Conservation (phyloP, 2,113 vertebrate genomes). For the Nannobrachium achirus region DNA sequence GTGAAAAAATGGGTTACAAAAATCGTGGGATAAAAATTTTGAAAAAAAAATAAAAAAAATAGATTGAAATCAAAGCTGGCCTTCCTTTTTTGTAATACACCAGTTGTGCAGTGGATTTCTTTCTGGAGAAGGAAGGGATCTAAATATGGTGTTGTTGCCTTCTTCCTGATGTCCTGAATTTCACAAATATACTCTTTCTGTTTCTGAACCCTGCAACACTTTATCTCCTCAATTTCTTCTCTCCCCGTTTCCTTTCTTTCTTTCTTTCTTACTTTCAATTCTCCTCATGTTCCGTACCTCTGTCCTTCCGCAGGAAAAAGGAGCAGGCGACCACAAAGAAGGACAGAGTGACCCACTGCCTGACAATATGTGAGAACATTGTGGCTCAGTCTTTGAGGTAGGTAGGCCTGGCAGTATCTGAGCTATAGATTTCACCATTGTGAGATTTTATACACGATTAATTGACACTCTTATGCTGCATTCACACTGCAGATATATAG, state of each 20-base stretch:
- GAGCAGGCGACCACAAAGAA: conserved; percentile 95
- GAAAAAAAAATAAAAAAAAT: too few species aligned
- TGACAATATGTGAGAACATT: conserved; percentile 98
- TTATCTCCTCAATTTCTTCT: neutral
- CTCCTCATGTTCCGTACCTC: neutral
- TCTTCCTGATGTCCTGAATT: neutral
- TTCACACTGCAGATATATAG: too few species aligned
- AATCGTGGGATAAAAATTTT: too few species aligned
- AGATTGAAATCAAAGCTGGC: too few species aligned
- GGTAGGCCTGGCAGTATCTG: conserved; percentile 77
- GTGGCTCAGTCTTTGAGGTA: conserved; percentile 97
- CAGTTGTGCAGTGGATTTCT: too few species aligned
- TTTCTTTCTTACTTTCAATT: neutral
- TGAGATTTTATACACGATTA: too few species aligned
- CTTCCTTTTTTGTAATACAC: too few species aligned
- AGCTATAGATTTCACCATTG: too few species aligned
- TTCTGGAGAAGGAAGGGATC: too few species aligned
- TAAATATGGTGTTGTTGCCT: too few species aligned
- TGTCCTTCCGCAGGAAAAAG: conserved; percentile 87
- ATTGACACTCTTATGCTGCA: too few species aligned
- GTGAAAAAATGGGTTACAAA: too few species aligned
- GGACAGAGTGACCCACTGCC: conserved; percentile 93
- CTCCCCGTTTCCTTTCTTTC: neutral
- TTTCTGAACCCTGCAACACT: neutral
- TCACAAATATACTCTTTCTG: neutral